Evolutionary conservation across 2,888 invertebrate species (phyloP), one percentile per base, ranked within the genome.

Genomic region (Lasioglossum figueresi): DNA sequence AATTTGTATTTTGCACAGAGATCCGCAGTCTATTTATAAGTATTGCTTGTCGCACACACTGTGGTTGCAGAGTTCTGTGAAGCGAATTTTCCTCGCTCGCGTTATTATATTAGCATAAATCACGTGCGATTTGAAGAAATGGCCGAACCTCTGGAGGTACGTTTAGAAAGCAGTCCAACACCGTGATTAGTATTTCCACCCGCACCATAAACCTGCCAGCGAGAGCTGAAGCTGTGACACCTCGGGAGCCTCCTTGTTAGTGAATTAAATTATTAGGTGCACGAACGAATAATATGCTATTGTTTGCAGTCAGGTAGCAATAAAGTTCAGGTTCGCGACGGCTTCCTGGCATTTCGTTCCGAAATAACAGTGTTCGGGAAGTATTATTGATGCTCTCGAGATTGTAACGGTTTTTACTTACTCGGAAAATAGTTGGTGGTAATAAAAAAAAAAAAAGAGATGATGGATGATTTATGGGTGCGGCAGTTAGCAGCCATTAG

Each of bases 301-400:
- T 63, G 63, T 63, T 63, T 31, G 31, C 3, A 63, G 63, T 19
- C 63, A 16, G 34, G 31, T 19, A 19, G 63, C 63, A 31, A 63
- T 63, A 63, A 63, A 31, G 63, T 63, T 63, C 31, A 31, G 63
- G 31, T 1, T 8, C 31, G 31, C 63, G 31, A 63, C 16, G 31
- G 63, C 63, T 63, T 31, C 63, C 63, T 19, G 63, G 31, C 63
- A 34, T 31, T 63, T 31, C 63, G 63, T 31, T 19, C 63, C 31
- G 63, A 63, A 63, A 63, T 63, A 63, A 63, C 63, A 63, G 63
- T 63, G 63, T 63, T 63, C 31, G 63, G 19, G 63, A 19, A 63
- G 63, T 63, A 63, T 63, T 63, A 63, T 63, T 63, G 63, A 63
- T 63, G 31, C 19, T 63, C 19, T 8, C 16, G 31, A 31, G 63